These are phyloP conservation scores for Coptodon rendalli DNA, from an alignment of 2,113 vertebrate genomes.

Conservation along the genomic window DNA sequence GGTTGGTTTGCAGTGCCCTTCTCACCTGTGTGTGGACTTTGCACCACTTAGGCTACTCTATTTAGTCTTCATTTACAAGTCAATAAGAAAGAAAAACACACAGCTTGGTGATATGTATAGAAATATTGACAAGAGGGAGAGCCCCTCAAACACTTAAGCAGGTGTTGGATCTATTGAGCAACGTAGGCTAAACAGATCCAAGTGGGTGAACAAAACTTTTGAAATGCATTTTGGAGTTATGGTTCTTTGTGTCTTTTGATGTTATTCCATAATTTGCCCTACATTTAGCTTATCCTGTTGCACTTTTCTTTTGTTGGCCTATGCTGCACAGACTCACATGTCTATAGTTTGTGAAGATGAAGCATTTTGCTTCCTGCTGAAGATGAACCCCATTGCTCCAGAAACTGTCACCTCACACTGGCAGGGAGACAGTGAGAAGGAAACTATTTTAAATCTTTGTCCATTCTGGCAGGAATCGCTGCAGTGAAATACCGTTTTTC, in stretches of 20 bases:
- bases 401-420: slow-evolving; percentile 7
- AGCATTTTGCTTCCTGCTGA: not conserved
- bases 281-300: not conserved
- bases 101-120: not conserved
- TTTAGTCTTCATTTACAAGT: slow-evolving; percentile 61
- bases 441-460: slow-evolving; percentile 37
- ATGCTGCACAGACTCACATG: not conserved
- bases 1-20: slow-evolving; percentile 1
- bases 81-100: slow-evolving; percentile 54
- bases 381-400: not conserved
- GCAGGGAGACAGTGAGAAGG: slow-evolving; percentile 7
- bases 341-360: not conserved
- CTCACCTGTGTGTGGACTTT: slow-evolving; percentile 30
- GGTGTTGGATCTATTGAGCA: not conserved
- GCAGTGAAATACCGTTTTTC: slow-evolving; percentile 13
- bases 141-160: not conserved
- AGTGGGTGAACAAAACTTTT: not conserved
- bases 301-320: not conserved
- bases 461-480: slow-evolving; percentile 13
- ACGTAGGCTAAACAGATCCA: not conserved
- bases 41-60: slow-evolving; percentile 12
- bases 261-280: not conserved
- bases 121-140: not conserved
- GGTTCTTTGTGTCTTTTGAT: not conserved
- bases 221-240: not conserved